Evolutionary conservation across 2,113 vertebrate species (phyloP).

Genomic region (Serilophus lunatus): DNA sequence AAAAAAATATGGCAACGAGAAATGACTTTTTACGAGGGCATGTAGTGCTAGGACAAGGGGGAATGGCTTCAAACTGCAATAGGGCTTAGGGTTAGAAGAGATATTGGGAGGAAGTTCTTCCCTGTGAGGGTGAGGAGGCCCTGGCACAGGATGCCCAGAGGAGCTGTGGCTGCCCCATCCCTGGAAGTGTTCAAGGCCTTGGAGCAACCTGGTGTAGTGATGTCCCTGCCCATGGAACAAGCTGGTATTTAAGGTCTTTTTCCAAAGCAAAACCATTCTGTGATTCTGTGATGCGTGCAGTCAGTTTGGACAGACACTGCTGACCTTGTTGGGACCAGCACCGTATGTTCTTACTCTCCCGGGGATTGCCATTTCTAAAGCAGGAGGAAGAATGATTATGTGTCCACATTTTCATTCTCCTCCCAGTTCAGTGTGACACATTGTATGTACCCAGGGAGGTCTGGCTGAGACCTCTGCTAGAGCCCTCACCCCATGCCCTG

Average conservation of each 20-base stretch:
- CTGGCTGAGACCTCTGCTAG: neutral
- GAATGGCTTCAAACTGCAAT: neutral
- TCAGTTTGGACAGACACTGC: neutral
- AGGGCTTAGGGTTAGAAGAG: neutral
- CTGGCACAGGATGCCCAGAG: neutral
- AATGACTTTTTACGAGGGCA: neutral
- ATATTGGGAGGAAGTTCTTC: neutral
- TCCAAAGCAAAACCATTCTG: neutral
- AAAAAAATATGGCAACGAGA: neutral
- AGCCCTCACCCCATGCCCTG: neutral
- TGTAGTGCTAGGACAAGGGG: too few relatives aligned
- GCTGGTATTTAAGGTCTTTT: neutral
- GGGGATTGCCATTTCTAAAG: neutral
- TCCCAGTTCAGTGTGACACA: neutral
- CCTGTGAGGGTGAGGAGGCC: neutral
- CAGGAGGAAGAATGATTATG: neutral
- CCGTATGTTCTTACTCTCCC: neutral
- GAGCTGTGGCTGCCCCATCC: neutral
- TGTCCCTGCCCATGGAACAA: neutral
- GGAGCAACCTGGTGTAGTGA: too few relatives aligned
- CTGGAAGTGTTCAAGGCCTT: neutral
- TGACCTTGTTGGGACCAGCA: neutral
- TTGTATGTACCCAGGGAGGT: neutral
- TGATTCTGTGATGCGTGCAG: too few relatives aligned
- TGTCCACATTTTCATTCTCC: neutral